Evolutionary conservation across 2,888 invertebrate genomes (phyloP), one percentile per base, ranked within the genome.

Genomic region (Loripinus fragilis): DNA sequence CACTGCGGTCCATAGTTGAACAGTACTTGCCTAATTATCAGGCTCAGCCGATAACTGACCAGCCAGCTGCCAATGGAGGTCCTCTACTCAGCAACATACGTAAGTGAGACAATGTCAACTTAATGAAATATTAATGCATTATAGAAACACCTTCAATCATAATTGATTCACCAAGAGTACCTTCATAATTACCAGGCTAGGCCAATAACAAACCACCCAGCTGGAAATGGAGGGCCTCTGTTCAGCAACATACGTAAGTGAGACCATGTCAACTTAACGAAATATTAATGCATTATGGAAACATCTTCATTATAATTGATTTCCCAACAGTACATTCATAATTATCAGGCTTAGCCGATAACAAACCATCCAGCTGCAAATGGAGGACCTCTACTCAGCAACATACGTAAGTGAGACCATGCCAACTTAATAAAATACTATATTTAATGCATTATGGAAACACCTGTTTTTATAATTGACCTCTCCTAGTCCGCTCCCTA

Each of bases 171-270:
- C n/a, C 78, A 76, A 35, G 78, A 80, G 25, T 83, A 76, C 52
- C 70, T 65, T 52, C 80, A 74, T n/a, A 71, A 71, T 45, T 66
- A 73, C 23, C 71, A 67, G 23, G 73, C 75, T 15, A 72, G 45
- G n/a, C 74, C 75, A 7, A 71, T 80, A 33, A 83, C 76, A 0
- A 64, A 55, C 20, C 83, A 82, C 65, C 78, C 81, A 35, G 41
- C 66, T 5, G 79, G 75, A 60, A 73, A 75, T 28, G 52, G 70
- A 12, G 67, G 74, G 3, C 76, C 76, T 41, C 74, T 79, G 15
- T 50, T 68, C 42, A 75, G 72, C 68, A 72, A 75, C 67, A 33
- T 77, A 42, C 79, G 80, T 83, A 75, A 73, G 80, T 80, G n/a
- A n/a, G n/a, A n/a, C n/a, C n/a, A n/a, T n/a, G n/a, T n/a, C n/a